phyloP scores from a whole-genome alignment of 2,797 vertebrate genomes.

The Gymnopithys bicolor region DNA sequence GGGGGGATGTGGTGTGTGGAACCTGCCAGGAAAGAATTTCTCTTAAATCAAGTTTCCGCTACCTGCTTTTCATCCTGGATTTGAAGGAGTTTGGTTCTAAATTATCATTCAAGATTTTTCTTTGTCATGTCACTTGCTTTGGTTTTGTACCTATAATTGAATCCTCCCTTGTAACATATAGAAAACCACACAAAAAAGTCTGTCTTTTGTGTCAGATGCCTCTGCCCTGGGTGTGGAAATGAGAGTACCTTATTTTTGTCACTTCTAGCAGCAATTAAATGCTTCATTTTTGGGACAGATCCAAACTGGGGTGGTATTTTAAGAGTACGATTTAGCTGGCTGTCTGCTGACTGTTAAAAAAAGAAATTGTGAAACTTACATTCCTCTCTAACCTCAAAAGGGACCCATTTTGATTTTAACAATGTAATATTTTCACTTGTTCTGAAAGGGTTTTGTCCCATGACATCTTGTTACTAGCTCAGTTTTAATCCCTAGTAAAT shows the following conservation, averaged over 20 bases:
- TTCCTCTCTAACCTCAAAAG: conserved; percentile 56
- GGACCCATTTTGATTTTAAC: conserved; percentile 61
- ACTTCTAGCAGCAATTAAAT: conserved; percentile 44
- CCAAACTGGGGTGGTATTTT: conserved; percentile 58
- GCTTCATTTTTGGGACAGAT: conserved; percentile 56
- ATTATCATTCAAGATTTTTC: conserved; percentile 6
- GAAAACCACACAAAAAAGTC: not conserved
- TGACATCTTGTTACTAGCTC: conserved; percentile 49
- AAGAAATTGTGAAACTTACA: conserved; percentile 65
- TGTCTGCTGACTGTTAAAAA: conserved; percentile 61
- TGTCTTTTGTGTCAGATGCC: not conserved
- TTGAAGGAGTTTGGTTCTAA: not conserved
- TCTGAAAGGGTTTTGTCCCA: conserved; percentile 47
- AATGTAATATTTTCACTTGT: conserved; percentile 57
- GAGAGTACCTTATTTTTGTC: conserved; percentile 40
- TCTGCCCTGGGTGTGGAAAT: conserved; percentile 22
- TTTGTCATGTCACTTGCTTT: not conserved
- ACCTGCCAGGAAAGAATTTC: not conserved
- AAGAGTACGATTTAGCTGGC: conserved; percentile 37
- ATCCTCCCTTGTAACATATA: not conserved
- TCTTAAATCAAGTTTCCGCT: conserved; percentile 18
- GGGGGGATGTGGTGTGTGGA: not conserved
- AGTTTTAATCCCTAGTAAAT: conserved; percentile 17
- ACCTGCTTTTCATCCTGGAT: conserved; percentile 12
- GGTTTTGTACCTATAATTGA: conserved; percentile 3